Evolutionary conservation across 1,140 invertebrate species (phyloP), one percentile per base, ranked within the genome.

Genomic region (Papilio helenus): DNA sequence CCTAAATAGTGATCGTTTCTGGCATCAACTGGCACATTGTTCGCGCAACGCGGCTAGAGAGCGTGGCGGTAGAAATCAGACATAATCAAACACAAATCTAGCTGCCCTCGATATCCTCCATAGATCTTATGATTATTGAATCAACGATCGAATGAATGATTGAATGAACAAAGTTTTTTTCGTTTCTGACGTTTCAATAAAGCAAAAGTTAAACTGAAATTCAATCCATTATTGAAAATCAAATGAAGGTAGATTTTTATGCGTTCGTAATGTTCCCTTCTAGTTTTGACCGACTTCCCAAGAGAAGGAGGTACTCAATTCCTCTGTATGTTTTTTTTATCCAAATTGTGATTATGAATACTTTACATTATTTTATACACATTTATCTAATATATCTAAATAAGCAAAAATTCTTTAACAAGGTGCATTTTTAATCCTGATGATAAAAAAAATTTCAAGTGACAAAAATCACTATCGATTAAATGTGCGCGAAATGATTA

Each of bases 51-150:
- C 74, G 74, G 3, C 12, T 76, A 76, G 49, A 76, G 74, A 76
- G 74, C 74, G 74, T 76, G 26, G 46, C 74, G 74, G 26, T 76
- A 58, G 74, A 76, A 76, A 76, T 76, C 46, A 58, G 34, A 14
- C 55, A 55, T 76, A 39, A 76, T 76, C 74, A 51, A 29, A 58
- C 14, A 34, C 23, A 58, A 74, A 74, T 74, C 72, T 49, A 58
- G 10, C 26, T 58, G 74, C 26, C 74, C 74, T 44, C 74, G 51
- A 76, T 76, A 76, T 49, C 72, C 72, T 74, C 72, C 44, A 74
- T 74, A 74, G 72, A 74, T 74, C 72, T 26, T 46, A 72, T 10
- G 71, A 72, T 72, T 72, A 42, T 12, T 34, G 26, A 68, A 68
- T 29, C 51, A 55, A 20, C 8, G 20, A 61, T 23, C 23, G 20